A percentile compares a stretch with the other conserved stretches of the same genome.
phyloP scores from a whole-genome alignment of 2,113 vertebrate species.

The Hyla sarda region DNA sequence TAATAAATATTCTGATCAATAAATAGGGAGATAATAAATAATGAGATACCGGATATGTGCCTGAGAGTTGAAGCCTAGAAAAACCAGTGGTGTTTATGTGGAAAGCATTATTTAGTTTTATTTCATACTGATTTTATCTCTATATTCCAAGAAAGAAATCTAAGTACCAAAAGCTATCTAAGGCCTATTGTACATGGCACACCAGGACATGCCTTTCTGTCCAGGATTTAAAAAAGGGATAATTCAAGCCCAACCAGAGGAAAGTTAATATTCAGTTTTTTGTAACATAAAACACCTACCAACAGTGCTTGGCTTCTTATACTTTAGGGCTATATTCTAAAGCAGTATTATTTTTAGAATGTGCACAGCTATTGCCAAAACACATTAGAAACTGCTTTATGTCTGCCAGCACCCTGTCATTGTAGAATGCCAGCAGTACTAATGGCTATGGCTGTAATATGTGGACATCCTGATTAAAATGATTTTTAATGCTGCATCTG shows the following conservation, averaged over 20 bases:
- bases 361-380: conserved; percentile 73
- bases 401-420: conserved; percentile 76
- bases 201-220: conserved; percentile 6
- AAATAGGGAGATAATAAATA: neutral
- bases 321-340: conserved; percentile 77
- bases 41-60: neutral
- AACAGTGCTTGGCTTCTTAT: conserved; percentile 70
- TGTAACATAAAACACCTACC: conserved; percentile 79
- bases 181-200: neutral
- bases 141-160: conserved; percentile 1
- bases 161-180: neutral
- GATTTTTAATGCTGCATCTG: neutral
- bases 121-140: neutral
- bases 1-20: neutral
- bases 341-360: conserved; percentile 83
- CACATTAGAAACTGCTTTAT: conserved; percentile 65
- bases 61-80: neutral
- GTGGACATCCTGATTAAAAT: neutral
- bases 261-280: conserved; percentile 22
- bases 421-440: conserved; percentile 71
- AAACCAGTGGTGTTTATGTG: neutral
- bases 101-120: neutral
- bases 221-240: neutral
- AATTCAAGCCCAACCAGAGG: neutral
- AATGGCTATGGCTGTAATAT: conserved; percentile 70